A percentile compares a stretch with the other conserved stretches of the same genome.
These are phyloP conservation scores for Ips typographus DNA, from an alignment of 1,140 invertebrate species.

Conservation along the genomic window DNA sequence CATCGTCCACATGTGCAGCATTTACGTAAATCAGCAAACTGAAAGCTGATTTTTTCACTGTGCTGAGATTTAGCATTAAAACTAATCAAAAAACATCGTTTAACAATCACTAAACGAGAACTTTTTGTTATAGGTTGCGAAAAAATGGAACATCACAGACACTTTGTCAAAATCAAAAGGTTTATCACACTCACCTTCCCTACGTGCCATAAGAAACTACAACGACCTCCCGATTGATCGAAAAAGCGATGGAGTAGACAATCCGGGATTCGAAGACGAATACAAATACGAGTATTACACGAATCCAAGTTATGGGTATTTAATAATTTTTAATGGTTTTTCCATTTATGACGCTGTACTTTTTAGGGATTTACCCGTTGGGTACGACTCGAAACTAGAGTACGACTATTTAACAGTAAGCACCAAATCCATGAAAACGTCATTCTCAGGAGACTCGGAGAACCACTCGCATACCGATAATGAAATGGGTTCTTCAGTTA, in stretches of 20 bases:
- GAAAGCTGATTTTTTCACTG: not conserved
- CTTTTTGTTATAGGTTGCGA: slow-evolving; percentile 35
- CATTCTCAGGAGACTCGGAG: slow-evolving; percentile 32
- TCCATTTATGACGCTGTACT: not conserved
- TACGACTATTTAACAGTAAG: slow-evolving; percentile 38
- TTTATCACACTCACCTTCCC: slow-evolving; percentile 43
- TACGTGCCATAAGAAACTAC: slow-evolving; percentile 47
- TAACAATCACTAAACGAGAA: too few relatives aligned
- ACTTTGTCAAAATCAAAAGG: slow-evolving; percentile 39
- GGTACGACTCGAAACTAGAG: slow-evolving; percentile 10
- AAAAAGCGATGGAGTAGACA: slow-evolving; percentile 37
- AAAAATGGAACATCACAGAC: slow-evolving; percentile 36
- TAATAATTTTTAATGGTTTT: not conserved
- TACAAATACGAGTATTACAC: slow-evolving; percentile 36
- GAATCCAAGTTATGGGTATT: slow-evolving; percentile 22
- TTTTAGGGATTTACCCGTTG: slow-evolving; percentile 2
- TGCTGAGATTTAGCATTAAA: too few relatives aligned
- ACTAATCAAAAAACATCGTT: too few relatives aligned
- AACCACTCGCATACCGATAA: slow-evolving; percentile 31
- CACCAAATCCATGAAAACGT: slow-evolving; percentile 20
- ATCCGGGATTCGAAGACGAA: slow-evolving; percentile 42
- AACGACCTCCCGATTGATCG: slow-evolving; percentile 45
- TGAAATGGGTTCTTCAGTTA: slow-evolving; percentile 47
- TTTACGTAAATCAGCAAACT: not conserved
- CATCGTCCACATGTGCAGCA: too few relatives aligned